A percentile compares a stretch with the other conserved stretches of the same genome.
Evolutionary conservation across 1,140 invertebrate species (phyloP).

Genomic region (Bemisia tabaci): DNA sequence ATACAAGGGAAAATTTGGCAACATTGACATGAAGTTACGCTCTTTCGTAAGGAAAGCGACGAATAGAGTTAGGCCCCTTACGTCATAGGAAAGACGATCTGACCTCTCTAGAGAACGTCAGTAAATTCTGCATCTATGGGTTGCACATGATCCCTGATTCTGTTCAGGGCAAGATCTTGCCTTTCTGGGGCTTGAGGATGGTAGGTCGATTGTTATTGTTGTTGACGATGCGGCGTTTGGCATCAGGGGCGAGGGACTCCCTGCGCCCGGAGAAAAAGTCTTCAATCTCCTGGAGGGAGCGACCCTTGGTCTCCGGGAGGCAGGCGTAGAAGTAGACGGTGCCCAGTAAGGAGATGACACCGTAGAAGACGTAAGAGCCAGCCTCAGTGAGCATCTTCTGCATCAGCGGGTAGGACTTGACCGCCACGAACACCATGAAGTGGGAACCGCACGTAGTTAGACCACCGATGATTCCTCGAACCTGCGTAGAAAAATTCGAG

Average conservation of each 20-base stretch:
- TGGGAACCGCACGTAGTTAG: conserved; percentile 49
- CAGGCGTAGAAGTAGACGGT: conserved; percentile 43
- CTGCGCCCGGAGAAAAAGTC: conserved; percentile 39
- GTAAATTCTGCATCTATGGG: neutral
- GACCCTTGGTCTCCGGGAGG: conserved; percentile 69
- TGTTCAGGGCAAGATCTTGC: neutral
- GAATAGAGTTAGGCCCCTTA: no score
- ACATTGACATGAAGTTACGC: no score
- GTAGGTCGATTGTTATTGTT: neutral
- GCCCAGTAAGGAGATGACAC: conserved; percentile 39
- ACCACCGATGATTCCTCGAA: conserved; percentile 48
- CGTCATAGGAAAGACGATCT: no score
- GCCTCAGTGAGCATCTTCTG: conserved; percentile 36
- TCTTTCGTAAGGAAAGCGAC: neutral
- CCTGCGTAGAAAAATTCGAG: conserved; percentile 30
- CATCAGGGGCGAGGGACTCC: neutral
- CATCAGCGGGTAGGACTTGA: conserved; percentile 48
- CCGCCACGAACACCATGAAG: conserved; percentile 46
- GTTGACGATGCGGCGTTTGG: neutral
- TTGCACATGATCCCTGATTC: neutral
- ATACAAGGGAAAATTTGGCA: no score
- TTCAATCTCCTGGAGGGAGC: conserved; percentile 61
- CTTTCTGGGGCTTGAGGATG: neutral
- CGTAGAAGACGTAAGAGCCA: conserved; percentile 47
- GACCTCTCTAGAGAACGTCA: neutral